Evolutionary conservation across 2,113 vertebrate species (phyloP).

Genomic region (Myotis yumanensis): DNA sequence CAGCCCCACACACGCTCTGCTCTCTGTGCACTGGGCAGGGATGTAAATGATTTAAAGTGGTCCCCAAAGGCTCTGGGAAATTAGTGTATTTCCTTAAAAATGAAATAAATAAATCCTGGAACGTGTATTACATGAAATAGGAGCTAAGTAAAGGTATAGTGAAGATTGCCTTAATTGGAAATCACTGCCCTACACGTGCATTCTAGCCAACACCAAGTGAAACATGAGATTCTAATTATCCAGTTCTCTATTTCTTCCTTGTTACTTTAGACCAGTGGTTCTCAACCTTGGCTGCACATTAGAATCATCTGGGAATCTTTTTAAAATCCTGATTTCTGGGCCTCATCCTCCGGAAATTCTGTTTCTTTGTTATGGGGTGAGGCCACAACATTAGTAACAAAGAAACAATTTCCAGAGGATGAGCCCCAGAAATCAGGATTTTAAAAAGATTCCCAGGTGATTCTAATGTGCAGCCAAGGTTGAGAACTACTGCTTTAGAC

Average conservation of each 20-base stretch:
- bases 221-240: slow-evolving; percentile 39
- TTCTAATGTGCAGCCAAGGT: too few relatives aligned
- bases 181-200: not conserved
- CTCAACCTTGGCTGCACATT: too few relatives aligned
- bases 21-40: not conserved
- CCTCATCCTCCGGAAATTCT: too few relatives aligned
- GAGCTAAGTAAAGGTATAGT: not conserved
- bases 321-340: too few relatives aligned
- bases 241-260: not conserved
- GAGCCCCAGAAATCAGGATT: too few relatives aligned
- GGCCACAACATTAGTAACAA: too few relatives aligned
- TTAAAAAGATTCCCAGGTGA: too few relatives aligned
- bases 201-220: slow-evolving; percentile 5
- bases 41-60: slow-evolving; percentile 60
- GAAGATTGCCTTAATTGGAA: not conserved
- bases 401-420: too few relatives aligned
- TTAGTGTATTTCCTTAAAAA: slow-evolving; percentile 20
- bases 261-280: not conserved
- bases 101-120: not conserved
- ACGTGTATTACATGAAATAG: not conserved
- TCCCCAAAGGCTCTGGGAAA: slow-evolving; percentile 57
- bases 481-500: not conserved
- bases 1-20: not conserved
- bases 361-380: too few relatives aligned
- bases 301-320: too few relatives aligned